Percentiles rank a stretch among this genome's conserved stretches.
Conservation (phyloP, 2,888 invertebrate genomes). For the Dynastes maya region DNA sequence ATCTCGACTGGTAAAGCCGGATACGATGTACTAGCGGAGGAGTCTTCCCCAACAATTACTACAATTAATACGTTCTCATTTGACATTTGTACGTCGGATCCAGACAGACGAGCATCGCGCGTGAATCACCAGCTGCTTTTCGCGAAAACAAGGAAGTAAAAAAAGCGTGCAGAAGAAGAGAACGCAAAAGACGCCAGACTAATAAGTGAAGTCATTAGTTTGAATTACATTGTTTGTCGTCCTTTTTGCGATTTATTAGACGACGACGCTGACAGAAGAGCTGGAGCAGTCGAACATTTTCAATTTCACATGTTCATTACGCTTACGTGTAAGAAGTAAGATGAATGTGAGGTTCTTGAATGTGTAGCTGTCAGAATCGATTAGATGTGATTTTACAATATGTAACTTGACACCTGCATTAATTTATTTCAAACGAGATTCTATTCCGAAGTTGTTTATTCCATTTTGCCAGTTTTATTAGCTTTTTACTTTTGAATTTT, state of each 20-base stretch:
- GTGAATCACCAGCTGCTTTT: conserved; percentile 25
- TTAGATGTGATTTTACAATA: not conserved
- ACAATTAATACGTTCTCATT: conserved; percentile 41
- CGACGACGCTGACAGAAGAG: conserved; percentile 23
- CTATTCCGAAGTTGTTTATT: not conserved
- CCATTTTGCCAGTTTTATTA: no score
- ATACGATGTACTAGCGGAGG: not conserved
- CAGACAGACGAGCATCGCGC: not conserved
- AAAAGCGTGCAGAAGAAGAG: conserved; percentile 12
- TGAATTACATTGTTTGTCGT: conserved; percentile 39
- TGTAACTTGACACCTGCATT: not conserved
- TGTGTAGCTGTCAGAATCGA: not conserved
- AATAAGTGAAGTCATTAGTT: conserved; percentile 47
- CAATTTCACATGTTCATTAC: not conserved
- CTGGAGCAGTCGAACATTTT: not conserved
- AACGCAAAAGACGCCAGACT: conserved; percentile 7
- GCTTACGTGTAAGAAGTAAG: not conserved
- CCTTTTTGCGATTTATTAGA: conserved; percentile 35
- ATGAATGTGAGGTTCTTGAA: not conserved
- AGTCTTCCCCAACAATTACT: conserved; percentile 33
- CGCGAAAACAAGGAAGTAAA: conserved; percentile 16
- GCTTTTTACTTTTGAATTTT: no score
- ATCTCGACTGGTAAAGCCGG: not conserved
- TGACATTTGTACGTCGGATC: conserved; percentile 31
- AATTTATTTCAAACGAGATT: not conserved